Evolutionary conservation across 2,888 invertebrate genomes (phyloP).

Genomic region (Gortyna flavago): DNA sequence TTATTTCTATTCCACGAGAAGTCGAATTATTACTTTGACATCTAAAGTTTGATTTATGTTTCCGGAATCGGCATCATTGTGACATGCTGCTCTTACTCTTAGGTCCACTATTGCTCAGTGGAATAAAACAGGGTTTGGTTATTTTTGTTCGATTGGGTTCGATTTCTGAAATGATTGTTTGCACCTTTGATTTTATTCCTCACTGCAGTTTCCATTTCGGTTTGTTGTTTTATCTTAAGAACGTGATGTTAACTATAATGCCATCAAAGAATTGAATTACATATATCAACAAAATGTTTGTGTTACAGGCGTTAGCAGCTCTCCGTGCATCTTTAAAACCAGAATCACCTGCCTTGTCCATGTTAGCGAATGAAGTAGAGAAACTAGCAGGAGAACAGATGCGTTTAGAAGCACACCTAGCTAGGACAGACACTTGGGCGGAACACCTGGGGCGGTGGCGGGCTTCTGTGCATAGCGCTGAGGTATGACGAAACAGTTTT

Average conservation of each 20-base stretch:
- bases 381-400: constrained; percentile 94
- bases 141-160: neutral
- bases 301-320: constrained; percentile 92
- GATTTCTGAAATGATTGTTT: neutral
- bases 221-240: neutral
- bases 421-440: constrained; percentile 96
- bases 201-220: neutral
- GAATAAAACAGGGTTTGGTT: neutral
- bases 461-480: constrained; percentile 95
- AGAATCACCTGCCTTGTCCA: constrained; percentile 94
- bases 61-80: too few species aligned
- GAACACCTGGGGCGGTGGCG: constrained; percentile 97
- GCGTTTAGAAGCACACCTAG: constrained; percentile 95
- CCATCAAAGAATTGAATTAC: neutral
- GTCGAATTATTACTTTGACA: too few species aligned
- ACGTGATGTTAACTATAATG: too few species aligned
- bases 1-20: too few species aligned
- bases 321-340: constrained; percentile 95
- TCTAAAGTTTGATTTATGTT: neutral
- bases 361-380: constrained; percentile 96
- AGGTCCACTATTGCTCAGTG: neutral
- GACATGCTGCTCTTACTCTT: too few species aligned
- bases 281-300: neutral
- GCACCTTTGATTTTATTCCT: neutral
- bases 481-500: constrained; percentile 85